Base-by-base conservation (phyloP, 53 echinoderm and acorn worm species). In the Glandiceps talaboti region DNA sequence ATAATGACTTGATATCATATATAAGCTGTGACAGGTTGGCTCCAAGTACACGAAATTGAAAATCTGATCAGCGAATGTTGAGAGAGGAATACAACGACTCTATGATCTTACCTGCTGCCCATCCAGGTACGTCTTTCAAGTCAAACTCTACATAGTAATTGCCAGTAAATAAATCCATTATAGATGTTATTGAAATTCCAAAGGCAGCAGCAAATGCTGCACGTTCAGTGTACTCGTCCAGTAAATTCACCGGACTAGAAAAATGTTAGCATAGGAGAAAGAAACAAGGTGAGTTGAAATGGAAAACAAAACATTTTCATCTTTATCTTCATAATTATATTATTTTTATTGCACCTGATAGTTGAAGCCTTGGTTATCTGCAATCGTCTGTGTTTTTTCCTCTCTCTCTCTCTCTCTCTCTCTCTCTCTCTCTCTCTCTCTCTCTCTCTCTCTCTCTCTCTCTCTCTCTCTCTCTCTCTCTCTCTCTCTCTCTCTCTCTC, bases 221-320 rank as follows among this genome's bases (percentile, higher is more conserved):
- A 28, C 91, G 89, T 29, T 91, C 88, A 25, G 84, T 81, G 79
- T 91, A 94, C n/a, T 89, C 82, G 73, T 94, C 91, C 33, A 94
- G 85, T n/a, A 94, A 78, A 82, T 94, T 94, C 25, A 86, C 84
- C 0, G 91, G 89, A 31, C 94, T 94, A 77, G 25, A 75, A 79
- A 25, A 33, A 20, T n/a, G n/a, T n/a, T n/a, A n/a, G n/a, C n/a
- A n/a, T n/a, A n/a, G n/a, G n/a, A n/a, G n/a, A n/a, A n/a, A n/a
- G n/a, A n/a, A n/a, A n/a, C n/a, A n/a, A n/a, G n/a, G n/a, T n/a
- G n/a, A n/a, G n/a, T n/a, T n/a, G n/a, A n/a, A n/a, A n/a, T n/a
- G n/a, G n/a, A n/a, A n/a, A n/a, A n/a, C n/a, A n/a, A n/a, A n/a
- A n/a, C 64, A 45, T 45, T 45, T 20, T 45, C 64, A 12, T 45